These are phyloP conservation scores for Oxygymnocypris stewartii DNA, from an alignment of 2,113 vertebrate genomes.

Conservation along the genomic window DNA sequence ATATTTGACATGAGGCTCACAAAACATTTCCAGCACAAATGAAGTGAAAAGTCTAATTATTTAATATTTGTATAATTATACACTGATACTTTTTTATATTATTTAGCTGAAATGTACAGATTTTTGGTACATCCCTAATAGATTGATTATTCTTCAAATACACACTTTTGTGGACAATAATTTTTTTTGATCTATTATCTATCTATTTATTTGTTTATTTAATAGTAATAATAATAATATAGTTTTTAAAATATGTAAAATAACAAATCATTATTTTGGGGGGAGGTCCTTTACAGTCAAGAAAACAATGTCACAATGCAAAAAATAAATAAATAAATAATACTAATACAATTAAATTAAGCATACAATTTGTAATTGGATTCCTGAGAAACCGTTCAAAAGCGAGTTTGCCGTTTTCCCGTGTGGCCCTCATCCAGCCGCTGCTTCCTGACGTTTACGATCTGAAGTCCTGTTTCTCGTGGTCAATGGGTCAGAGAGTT, in stretches of 20 bases:
- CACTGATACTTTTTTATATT: no score
- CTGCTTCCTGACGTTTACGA: conserved; percentile 64
- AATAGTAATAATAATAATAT: neutral
- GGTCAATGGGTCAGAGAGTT: conserved; percentile 61
- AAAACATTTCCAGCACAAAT: no score
- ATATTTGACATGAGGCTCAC: no score
- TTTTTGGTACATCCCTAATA: no score
- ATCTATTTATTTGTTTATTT: neutral
- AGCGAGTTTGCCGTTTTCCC: conserved; percentile 6
- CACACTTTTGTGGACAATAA: no score
- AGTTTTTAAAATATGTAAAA: neutral
- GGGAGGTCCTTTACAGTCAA: neutral
- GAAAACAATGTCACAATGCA: neutral
- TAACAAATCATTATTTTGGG: neutral
- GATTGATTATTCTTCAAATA: no score
- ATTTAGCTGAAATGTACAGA: no score
- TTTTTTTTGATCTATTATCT: neutral
- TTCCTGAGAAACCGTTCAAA: neutral
- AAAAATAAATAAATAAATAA: neutral
- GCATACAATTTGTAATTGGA: neutral
- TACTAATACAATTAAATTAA: no score
- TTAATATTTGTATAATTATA: no score
- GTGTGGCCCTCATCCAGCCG: conserved; percentile 51
- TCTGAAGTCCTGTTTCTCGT: conserved; percentile 58
- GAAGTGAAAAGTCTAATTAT: no score